A percentile compares a stretch with the other conserved stretches of the same genome.
Conservation (phyloP, 2,797 vertebrate species). For the Nannoperca obscura region DNA sequence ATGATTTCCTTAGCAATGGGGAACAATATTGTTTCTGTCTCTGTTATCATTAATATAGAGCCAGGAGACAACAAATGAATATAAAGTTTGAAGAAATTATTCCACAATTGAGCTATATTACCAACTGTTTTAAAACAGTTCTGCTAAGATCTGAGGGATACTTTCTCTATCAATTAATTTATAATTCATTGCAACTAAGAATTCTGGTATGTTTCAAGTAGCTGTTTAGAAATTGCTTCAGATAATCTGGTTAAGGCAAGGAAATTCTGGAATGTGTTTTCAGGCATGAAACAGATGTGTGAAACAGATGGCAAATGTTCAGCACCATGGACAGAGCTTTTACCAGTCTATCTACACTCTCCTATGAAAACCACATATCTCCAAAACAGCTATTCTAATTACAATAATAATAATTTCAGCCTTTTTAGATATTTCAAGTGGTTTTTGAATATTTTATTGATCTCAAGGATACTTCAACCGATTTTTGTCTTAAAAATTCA, state of each 20-base stretch:
- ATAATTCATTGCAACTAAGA: constrained; percentile 45
- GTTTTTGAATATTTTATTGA: too few relatives aligned
- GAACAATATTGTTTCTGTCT: constrained; percentile 38
- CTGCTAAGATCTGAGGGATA: constrained; percentile 20
- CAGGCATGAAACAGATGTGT: not conserved
- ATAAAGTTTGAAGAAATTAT: constrained; percentile 41
- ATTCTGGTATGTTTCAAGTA: constrained; percentile 26
- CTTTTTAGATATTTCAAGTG: too few relatives aligned
- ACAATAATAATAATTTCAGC: too few relatives aligned
- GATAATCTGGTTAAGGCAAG: constrained; percentile 10
- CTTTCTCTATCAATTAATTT: constrained; percentile 28
- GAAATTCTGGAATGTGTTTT: not conserved
- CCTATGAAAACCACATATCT: not conserved
- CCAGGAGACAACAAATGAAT: constrained; percentile 49
- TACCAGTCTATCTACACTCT: too few relatives aligned
- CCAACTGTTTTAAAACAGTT: constrained; percentile 29
- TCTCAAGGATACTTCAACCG: not conserved
- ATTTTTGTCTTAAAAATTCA: not conserved
- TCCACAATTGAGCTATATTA: not conserved
- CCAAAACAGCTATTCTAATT: not conserved
- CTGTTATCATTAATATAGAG: constrained; percentile 40
- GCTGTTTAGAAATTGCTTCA: constrained; percentile 45
- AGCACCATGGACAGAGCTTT: constrained; percentile 50
- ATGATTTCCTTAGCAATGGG: constrained; percentile 30
- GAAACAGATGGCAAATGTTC: constrained; percentile 11